Evolutionary conservation across 2,797 vertebrate genomes (phyloP), one percentile per base, ranked within the genome.

Genomic region (Crocidura indochinensis): DNA sequence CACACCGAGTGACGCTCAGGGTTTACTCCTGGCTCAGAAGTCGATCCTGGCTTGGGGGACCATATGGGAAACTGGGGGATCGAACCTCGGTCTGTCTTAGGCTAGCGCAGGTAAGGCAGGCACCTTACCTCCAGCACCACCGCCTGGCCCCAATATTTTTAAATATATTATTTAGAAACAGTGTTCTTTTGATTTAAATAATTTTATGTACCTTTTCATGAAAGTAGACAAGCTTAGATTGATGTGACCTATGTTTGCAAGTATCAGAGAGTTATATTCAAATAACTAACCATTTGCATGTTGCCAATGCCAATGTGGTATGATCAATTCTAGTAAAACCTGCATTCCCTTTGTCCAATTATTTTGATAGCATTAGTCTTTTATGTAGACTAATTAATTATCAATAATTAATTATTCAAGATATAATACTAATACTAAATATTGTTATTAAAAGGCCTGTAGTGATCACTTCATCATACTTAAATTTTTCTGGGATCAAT

Each of bases 101-200:
- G n/a, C n/a, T n/a, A n/a, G n/a, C n/a, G n/a, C n/a, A n/a, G n/a
- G n/a, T n/a, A n/a, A n/a, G n/a, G n/a, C n/a, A n/a, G n/a, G n/a
- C n/a, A n/a, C n/a, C n/a, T n/a, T n/a, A n/a, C n/a, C n/a, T n/a
- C n/a, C n/a, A n/a, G n/a, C n/a, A n/a, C n/a, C n/a, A n/a, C n/a
- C n/a, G n/a, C n/a, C n/a, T n/a, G n/a, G n/a, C n/a, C n/a, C n/a
- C n/a, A n/a, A 15, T 91, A 82, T 82, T 85, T 56, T 88, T 91
- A 77, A 49, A 75, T 26, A 72, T 7, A 26, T 27, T 27, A 65
- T 27, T 51, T 8, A 67, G 47, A 67, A 69, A 87, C 81, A 85
- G 5, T 65, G 24, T 95, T 85, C 31, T 53, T 92, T 94, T 62
- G 46, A 92, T 60, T 87, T 81, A 60, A 11, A 29, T 46, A 10